These are phyloP conservation scores for Phengaris alcon DNA, from an alignment of 2,888 invertebrate genomes.

Conservation along the genomic window DNA sequence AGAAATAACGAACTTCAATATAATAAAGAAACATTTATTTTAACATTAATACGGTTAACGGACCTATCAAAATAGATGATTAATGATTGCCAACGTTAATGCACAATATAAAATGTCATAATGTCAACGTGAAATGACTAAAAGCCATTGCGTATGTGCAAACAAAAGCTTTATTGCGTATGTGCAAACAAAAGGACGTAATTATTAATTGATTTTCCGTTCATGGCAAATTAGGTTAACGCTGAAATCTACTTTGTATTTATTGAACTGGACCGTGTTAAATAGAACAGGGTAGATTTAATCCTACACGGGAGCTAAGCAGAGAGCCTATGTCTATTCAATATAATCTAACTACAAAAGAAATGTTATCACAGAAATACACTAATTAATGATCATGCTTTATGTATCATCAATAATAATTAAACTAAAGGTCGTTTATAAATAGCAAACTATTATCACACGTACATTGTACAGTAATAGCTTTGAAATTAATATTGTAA, in stretches of 20 bases:
- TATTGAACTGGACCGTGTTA: constrained; percentile 5
- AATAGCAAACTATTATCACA: not conserved
- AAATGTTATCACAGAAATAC: no score
- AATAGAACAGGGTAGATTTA: not conserved
- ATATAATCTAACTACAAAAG: no score
- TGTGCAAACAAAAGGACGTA: constrained; percentile 27
- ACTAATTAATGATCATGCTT: no score
- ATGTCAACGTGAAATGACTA: constrained; percentile 30
- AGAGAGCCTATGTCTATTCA: no score
- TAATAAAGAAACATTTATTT: constrained; percentile 10
- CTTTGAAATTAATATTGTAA: not conserved
- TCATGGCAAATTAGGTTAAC: constrained; percentile 23
- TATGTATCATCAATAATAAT: not conserved
- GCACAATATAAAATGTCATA: constrained; percentile 25
- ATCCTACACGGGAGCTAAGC: not conserved
- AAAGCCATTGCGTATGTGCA: constrained; percentile 29
- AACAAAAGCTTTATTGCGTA: constrained; percentile 28
- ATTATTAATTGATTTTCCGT: constrained; percentile 23
- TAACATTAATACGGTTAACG: not conserved
- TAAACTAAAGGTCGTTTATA: not conserved
- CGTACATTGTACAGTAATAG: not conserved
- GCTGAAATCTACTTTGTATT: constrained; percentile 13
- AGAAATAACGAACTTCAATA: not conserved
- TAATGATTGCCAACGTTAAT: constrained; percentile 21
- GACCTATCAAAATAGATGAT: constrained; percentile 19